Evolutionary conservation across 2,888 invertebrate genomes (phyloP).

Genomic region (Drosophila stalkeri): DNA sequence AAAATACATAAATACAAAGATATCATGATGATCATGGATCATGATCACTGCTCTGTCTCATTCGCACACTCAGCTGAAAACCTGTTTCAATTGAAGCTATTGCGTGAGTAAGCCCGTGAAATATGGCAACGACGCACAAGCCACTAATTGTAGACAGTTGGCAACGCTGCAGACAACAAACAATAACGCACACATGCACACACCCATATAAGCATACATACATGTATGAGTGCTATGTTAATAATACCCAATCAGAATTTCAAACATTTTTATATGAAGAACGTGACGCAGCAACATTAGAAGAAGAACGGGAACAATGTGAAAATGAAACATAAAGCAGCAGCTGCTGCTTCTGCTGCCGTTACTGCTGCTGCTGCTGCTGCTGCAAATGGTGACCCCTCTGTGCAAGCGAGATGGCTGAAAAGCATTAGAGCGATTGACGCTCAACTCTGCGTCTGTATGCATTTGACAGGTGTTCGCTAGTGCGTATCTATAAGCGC

Average conservation of each 20-base stretch:
- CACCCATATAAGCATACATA: background rate
- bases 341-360: slow-evolving; percentile 62
- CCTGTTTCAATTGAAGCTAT: slow-evolving; percentile 76
- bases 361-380: slow-evolving; percentile 55
- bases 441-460: slow-evolving; percentile 25
- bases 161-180: slow-evolving; percentile 47
- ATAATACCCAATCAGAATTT: slow-evolving; percentile 72
- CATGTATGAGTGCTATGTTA: background rate
- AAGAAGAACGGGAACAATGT: slow-evolving; percentile 55
- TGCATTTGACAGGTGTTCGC: slow-evolving; percentile 74
- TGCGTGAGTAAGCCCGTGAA: slow-evolving; percentile 70
- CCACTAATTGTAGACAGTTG: slow-evolving; percentile 58
- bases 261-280: slow-evolving; percentile 67
- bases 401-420: slow-evolving; percentile 24
- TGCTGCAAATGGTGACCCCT: slow-evolving; percentile 23
- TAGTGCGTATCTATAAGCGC: slow-evolving; percentile 60
- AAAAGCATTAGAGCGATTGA: slow-evolving; percentile 40
- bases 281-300: slow-evolving; percentile 72
- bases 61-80: slow-evolving; percentile 34
- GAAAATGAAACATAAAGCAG: slow-evolving; percentile 68
- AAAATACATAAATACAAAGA: slow-evolving; percentile 16
- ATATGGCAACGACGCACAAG: slow-evolving; percentile 72
- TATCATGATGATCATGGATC: slow-evolving; percentile 66
- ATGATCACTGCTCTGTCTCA: slow-evolving; percentile 45
- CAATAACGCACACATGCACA: slow-evolving; percentile 4